Percentiles rank a stretch among this genome's conserved stretches.
Conservation (phyloP, 2,113 vertebrate genomes). For the Anolis carolinensis region DNA sequence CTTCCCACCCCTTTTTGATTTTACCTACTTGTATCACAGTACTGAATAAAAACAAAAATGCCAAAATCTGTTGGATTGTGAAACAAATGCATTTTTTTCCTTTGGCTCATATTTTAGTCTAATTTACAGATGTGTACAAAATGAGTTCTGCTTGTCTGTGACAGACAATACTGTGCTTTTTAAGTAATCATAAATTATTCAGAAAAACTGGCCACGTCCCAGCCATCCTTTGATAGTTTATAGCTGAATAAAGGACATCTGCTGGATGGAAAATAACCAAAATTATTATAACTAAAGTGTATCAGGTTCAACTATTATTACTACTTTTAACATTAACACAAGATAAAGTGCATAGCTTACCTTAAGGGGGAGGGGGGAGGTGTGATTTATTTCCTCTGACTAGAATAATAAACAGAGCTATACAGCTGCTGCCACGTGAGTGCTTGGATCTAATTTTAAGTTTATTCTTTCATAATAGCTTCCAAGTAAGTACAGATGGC, state of each 20-base stretch:
- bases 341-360: slow-evolving; percentile 5
- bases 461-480: neutral
- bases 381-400: neutral
- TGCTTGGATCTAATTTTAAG: neutral
- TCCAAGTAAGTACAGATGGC: neutral
- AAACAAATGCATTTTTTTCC: slow-evolving; percentile 20
- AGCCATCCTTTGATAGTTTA: slow-evolving; percentile 55
- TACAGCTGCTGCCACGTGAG: neutral
- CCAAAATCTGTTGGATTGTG: slow-evolving; percentile 6
- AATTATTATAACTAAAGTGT: slow-evolving; percentile 4
- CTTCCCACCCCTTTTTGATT: too few species aligned
- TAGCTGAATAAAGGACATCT: slow-evolving; percentile 28
- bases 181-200: slow-evolving; percentile 59
- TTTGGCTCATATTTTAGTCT: slow-evolving; percentile 34
- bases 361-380: neutral
- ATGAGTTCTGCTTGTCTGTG: slow-evolving; percentile 40
- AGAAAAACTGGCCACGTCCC: slow-evolving; percentile 45
- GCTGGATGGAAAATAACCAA: slow-evolving; percentile 12
- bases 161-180: slow-evolving; percentile 42
- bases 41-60: neutral
- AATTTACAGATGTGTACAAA: slow-evolving; percentile 51
- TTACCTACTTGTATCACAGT: neutral
- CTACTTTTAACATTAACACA: slow-evolving; percentile 6
- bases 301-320: neutral
- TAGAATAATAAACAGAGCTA: neutral